These are phyloP conservation scores for Barbus barbus DNA, from an alignment of 2,113 vertebrate species.

Conservation along the genomic window DNA sequence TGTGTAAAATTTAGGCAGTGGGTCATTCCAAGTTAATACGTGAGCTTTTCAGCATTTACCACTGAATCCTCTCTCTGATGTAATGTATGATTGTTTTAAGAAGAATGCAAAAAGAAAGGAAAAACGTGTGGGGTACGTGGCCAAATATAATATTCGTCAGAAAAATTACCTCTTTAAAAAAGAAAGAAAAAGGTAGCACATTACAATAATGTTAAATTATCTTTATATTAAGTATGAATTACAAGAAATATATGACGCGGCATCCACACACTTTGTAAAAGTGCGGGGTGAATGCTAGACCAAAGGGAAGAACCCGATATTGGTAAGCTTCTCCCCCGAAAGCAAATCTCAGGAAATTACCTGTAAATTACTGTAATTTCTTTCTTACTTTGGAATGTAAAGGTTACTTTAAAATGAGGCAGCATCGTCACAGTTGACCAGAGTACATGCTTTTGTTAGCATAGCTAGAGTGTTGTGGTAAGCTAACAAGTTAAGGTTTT, in stretches of 20 bases:
- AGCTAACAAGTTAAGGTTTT: constrained; percentile 6
- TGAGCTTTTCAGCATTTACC: constrained; percentile 12
- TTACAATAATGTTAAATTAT: background rate
- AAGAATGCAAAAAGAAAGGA: background rate
- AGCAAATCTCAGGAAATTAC: no score
- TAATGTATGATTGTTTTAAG: background rate
- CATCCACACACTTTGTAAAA: no score
- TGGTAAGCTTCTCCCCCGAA: no score
- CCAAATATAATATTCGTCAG: background rate
- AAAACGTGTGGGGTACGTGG: background rate
- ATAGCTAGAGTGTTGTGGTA: constrained; percentile 26
- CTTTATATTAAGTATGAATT: background rate
- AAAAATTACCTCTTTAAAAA: background rate
- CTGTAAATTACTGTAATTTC: no score
- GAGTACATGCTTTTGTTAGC: constrained; percentile 30
- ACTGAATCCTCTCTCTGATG: background rate
- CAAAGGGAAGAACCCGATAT: no score
- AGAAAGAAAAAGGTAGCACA: background rate
- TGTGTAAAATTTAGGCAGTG: background rate
- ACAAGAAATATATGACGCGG: background rate
- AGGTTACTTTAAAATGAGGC: no score
- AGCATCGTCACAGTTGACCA: no score
- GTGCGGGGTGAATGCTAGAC: no score
- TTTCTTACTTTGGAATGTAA: no score
- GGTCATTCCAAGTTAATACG: background rate